These are phyloP conservation scores for Nannospalax galili DNA, from an alignment of 2,113 vertebrate species.

Conservation along the genomic window DNA sequence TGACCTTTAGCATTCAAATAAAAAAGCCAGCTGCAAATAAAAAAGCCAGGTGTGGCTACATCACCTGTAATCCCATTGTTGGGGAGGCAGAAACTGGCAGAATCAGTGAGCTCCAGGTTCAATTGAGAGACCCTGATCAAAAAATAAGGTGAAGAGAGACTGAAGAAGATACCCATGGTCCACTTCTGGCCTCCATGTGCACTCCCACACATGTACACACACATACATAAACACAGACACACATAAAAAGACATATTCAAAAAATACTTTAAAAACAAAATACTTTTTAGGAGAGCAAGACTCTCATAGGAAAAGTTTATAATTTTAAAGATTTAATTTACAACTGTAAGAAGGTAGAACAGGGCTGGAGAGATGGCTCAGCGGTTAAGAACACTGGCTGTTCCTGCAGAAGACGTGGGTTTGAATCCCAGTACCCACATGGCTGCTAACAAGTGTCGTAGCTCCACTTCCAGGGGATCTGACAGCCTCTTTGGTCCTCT, in stretches of 20 bases:
- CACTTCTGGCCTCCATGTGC: not conserved
- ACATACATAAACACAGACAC: not conserved
- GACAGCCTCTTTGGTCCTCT: no score
- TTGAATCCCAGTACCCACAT: no score
- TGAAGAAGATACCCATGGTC: not conserved
- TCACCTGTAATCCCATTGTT: not conserved
- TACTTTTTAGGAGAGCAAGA: not conserved
- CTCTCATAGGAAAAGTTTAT: constrained; percentile 49
- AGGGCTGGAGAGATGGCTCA: no score
- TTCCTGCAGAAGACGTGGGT: no score
- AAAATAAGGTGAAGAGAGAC: no score
- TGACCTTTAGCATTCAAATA: not conserved
- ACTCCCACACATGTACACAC: not conserved
- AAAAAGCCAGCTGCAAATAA: not conserved
- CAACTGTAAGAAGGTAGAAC: constrained; percentile 81
- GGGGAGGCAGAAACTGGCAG: not conserved
- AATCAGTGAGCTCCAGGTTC: not conserved
- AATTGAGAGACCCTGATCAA: not conserved
- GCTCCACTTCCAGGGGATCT: no score
- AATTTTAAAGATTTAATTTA: constrained; percentile 86
- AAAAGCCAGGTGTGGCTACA: not conserved
- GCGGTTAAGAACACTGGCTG: no score
- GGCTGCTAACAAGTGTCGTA: no score
- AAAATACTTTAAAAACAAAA: not conserved
- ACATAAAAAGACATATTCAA: not conserved